A percentile compares a stretch with the other conserved stretches of the same genome.
These are phyloP conservation scores for Leptonema lineaticorne DNA, from an alignment of 1,140 invertebrate genomes.

Conservation along the genomic window DNA sequence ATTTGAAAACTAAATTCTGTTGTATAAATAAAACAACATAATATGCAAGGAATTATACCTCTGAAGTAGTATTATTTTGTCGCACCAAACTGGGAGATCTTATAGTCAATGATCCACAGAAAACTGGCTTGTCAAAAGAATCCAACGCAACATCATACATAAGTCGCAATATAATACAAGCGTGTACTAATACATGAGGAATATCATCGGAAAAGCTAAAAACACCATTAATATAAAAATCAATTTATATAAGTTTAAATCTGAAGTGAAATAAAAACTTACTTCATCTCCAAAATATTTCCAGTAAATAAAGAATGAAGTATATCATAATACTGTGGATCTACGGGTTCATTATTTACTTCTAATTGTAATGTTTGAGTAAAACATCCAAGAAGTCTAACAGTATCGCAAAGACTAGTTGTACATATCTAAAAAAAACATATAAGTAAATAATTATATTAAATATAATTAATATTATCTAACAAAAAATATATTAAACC, in stretches of 20 bases:
- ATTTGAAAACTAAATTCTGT: neutral
- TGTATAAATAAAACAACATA: neutral
- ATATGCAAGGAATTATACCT: conserved; percentile 48
- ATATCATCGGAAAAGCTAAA: conserved; percentile 64
- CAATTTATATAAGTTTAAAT: neutral
- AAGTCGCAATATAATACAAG: conserved; percentile 77
- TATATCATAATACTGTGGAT: conserved; percentile 56
- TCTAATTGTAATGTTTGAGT: conserved; percentile 53
- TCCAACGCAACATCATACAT: conserved; percentile 92
- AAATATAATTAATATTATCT: neutral
- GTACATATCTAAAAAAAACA: conserved; percentile 72
- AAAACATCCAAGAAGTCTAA: conserved; percentile 90
- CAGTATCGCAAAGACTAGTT: conserved; percentile 88
- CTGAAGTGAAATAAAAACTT: neutral
- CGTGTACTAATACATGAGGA: conserved; percentile 69
- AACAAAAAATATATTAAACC: conserved; percentile 54
- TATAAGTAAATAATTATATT: neutral
- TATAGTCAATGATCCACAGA: conserved; percentile 65
- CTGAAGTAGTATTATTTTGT: conserved; percentile 57
- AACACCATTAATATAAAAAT: conserved; percentile 37
- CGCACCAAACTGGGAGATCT: conserved; percentile 63
- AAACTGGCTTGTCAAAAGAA: conserved; percentile 81
- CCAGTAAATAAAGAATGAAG: conserved; percentile 75
- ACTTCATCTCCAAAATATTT: conserved; percentile 65
- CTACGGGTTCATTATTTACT: conserved; percentile 57